Conservation (phyloP, 2,888 invertebrate species). For the Amblyjoppa proteus region DNA sequence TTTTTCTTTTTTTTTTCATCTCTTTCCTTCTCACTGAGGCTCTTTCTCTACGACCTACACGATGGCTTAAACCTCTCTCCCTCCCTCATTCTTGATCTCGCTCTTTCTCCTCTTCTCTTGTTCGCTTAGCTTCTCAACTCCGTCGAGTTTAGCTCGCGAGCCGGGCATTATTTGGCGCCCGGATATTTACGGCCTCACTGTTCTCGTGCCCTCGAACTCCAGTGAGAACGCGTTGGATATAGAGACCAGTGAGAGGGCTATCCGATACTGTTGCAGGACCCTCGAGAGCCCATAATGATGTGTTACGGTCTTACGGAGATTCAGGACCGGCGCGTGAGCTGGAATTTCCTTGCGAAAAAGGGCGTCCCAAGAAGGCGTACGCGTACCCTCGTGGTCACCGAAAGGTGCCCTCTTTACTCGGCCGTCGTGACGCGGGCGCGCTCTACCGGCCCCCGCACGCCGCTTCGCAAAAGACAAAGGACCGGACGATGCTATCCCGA, state of each 20-base stretch:
- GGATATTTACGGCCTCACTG: conserved; percentile 84
- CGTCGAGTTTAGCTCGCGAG: conserved; percentile 76
- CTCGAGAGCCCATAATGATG: conserved; percentile 80
- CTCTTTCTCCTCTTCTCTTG: conserved; percentile 27
- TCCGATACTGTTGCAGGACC: conserved; percentile 68
- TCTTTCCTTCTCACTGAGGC: conserved; percentile 41
- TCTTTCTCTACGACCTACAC: conserved; percentile 40
- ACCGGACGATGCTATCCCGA: conserved; percentile 31
- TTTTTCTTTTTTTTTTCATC: conserved; percentile 55
- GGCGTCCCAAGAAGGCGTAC: conserved; percentile 53
- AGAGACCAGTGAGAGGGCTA: neutral
- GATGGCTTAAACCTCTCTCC: conserved; percentile 46
- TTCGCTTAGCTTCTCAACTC: conserved; percentile 45
- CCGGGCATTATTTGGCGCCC: conserved; percentile 82
- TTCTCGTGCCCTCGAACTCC: conserved; percentile 69
- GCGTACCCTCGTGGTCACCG: conserved; percentile 48
- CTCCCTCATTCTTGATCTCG: conserved; percentile 18
- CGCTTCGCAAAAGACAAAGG: conserved; percentile 42
- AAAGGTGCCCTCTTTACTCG: conserved; percentile 21
- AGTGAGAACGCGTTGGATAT: conserved; percentile 41
- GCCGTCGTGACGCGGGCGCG: conserved; percentile 2
- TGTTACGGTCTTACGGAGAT: conserved; percentile 80
- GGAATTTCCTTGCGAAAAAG: conserved; percentile 78
- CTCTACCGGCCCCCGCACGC: conserved; percentile 26
- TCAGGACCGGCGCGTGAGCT: conserved; percentile 71